A percentile compares a stretch with the other conserved stretches of the same genome.
Conservation (phyloP, 2,113 vertebrate genomes). For the Oncorhynchus mykiss region DNA sequence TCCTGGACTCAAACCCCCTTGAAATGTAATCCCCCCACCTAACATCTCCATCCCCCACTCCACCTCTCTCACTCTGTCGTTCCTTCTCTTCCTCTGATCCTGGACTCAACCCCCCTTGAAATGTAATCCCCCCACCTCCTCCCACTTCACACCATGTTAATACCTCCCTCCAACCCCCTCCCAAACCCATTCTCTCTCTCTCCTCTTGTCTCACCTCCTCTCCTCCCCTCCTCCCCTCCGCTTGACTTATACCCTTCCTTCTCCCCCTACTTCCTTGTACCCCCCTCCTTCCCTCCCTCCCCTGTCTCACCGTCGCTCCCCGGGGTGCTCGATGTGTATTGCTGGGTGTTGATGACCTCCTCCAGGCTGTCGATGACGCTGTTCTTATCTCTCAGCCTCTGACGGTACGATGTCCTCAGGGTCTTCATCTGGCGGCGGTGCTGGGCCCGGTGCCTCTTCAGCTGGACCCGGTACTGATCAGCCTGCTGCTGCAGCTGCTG, state of each 20-base stretch:
- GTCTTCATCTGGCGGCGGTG: constrained; percentile 75
- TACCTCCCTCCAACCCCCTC: constrained; percentile 1
- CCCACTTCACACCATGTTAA: background rate
- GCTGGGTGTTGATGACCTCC: constrained; percentile 70
- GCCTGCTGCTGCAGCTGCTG: constrained; percentile 81
- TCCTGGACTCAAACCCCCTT: too few relatives aligned
- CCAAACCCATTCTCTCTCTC: background rate
- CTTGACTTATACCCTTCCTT: too few relatives aligned
- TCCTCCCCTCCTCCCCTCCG: too few relatives aligned
- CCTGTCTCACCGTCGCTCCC: constrained; percentile 63
- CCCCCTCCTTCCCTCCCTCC: background rate
- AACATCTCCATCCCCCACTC: too few relatives aligned
- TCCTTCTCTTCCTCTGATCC: too few relatives aligned
- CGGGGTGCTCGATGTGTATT: constrained; percentile 59
- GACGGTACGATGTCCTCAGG: constrained; percentile 73
- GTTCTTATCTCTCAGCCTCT: constrained; percentile 75
- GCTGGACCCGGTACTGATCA: constrained; percentile 73
- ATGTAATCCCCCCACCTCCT: constrained; percentile 6
- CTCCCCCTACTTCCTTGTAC: background rate
- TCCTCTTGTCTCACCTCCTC: background rate
- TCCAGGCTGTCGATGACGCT: constrained; percentile 78
- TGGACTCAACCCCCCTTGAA: too few relatives aligned
- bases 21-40: background rate
- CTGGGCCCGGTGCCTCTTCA: constrained; percentile 72
- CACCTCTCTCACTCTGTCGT: too few relatives aligned